Evolutionary conservation across 2,113 vertebrate species (phyloP).

Genomic region (Neolamprologus toae): DNA sequence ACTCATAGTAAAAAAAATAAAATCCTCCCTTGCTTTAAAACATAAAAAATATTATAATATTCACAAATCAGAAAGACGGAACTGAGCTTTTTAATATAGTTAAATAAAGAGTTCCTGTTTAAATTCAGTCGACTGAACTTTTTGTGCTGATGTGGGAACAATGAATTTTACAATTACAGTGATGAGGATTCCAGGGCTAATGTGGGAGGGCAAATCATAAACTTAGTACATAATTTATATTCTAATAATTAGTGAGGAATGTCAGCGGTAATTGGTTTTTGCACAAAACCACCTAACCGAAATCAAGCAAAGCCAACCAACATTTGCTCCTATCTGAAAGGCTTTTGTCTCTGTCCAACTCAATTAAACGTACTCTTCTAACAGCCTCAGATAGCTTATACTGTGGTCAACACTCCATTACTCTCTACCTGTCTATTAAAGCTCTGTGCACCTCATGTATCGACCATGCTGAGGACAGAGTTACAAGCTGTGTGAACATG

Average conservation of each 20-base stretch:
- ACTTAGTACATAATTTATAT: background rate
- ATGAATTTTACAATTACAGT: background rate
- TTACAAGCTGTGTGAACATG: constrained; percentile 29
- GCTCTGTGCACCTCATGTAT: background rate
- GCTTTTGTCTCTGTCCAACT: background rate
- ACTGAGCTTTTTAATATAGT: background rate
- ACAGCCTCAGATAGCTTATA: background rate
- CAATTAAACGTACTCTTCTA: background rate
- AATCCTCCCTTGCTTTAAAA: background rate
- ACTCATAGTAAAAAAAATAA: background rate
- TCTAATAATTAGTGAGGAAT: constrained; percentile 2
- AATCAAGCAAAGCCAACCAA: background rate
- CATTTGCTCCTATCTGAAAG: background rate
- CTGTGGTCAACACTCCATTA: constrained; percentile 7
- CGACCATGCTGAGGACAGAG: background rate
- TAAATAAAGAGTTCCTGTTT: background rate
- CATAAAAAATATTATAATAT: background rate
- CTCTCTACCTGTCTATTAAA: background rate
- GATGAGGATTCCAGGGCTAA: background rate
- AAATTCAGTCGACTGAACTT: background rate
- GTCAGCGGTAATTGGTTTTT: constrained; percentile 21
- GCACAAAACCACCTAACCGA: background rate
- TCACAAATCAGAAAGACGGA: background rate
- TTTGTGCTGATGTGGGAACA: background rate
- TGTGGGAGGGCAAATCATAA: background rate